A percentile compares a stretch with the other conserved stretches of the same genome.
Evolutionary conservation across 2,888 invertebrate genomes (phyloP).

Genomic region (Andrena haemorrhoa): DNA sequence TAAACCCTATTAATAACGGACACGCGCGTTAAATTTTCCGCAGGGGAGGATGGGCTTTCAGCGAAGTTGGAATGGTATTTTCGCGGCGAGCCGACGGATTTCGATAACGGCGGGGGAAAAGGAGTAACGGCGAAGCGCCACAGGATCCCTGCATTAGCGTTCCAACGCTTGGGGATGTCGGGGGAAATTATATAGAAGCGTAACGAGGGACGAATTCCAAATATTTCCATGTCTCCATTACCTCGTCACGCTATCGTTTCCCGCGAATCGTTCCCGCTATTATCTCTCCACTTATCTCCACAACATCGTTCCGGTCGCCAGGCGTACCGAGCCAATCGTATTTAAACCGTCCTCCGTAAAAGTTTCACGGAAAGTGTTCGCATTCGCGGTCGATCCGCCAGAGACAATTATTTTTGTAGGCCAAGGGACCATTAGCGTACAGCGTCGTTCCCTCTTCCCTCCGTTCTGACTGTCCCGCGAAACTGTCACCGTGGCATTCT

Average conservation of each 20-base stretch:
- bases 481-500: background rate
- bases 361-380: constrained; percentile 20
- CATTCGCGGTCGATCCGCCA: background rate
- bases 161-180: background rate
- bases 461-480: constrained; percentile 14
- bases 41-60: background rate
- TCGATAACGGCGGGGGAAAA: background rate
- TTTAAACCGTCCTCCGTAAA: constrained; percentile 43
- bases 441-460: background rate
- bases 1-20: constrained; percentile 36
- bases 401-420: constrained; percentile 44
- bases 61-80: background rate
- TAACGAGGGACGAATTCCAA: constrained; percentile 35
- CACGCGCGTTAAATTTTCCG: constrained; percentile 12
- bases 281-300: constrained; percentile 46
- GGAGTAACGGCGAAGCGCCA: background rate
- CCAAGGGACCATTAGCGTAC: constrained; percentile 14
- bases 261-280: constrained; percentile 39
- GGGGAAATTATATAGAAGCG: constrained; percentile 16
- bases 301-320: constrained; percentile 28
- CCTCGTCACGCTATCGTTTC: constrained; percentile 44
- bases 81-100: background rate
- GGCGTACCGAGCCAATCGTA: constrained; percentile 12
- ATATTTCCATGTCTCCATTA: constrained; percentile 45
- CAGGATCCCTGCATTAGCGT: background rate